These are phyloP conservation scores for Mus spretus DNA, from an alignment of 2,797 vertebrate species.

Conservation along the genomic window DNA sequence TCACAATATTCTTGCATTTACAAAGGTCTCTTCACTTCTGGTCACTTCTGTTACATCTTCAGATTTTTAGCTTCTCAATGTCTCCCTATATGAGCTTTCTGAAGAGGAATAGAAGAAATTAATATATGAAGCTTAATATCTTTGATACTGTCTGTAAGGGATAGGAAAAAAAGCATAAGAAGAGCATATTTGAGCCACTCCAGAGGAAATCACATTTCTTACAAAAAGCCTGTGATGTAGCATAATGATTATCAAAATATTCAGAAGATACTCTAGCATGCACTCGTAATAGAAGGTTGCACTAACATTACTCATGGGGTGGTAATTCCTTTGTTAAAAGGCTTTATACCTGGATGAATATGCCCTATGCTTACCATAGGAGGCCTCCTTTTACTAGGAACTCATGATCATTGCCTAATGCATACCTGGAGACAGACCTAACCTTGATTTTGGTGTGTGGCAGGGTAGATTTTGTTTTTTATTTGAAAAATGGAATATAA, in stretches of 20 bases:
- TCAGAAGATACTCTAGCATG: slow-evolving; percentile 66
- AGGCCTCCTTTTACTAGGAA: slow-evolving; percentile 69
- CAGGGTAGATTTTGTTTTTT: not conserved
- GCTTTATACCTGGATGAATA: slow-evolving; percentile 73
- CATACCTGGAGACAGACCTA: slow-evolving; percentile 12
- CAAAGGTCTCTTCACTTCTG: slow-evolving; percentile 28
- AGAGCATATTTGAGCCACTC: slow-evolving; percentile 59
- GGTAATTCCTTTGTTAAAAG: slow-evolving; percentile 58
- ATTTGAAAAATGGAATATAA: slow-evolving; percentile 72
- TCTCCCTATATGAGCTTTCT: slow-evolving; percentile 44
- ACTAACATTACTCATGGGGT: slow-evolving; percentile 71
- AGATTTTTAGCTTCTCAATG: slow-evolving; percentile 51
- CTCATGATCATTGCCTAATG: slow-evolving; percentile 62
- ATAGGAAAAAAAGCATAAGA: not conserved
- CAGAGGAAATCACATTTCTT: slow-evolving; percentile 66
- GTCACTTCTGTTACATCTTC: slow-evolving; percentile 20
- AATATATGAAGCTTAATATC: slow-evolving; percentile 63
- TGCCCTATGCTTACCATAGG: slow-evolving; percentile 29
- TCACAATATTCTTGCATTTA: slow-evolving; percentile 48
- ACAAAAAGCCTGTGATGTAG: slow-evolving; percentile 56
- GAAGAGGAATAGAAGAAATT: slow-evolving; percentile 78
- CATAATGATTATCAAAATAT: slow-evolving; percentile 70
- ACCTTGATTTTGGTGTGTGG: slow-evolving; percentile 68
- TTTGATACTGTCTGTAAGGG: slow-evolving; percentile 29
- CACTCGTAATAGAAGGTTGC: slow-evolving; percentile 67